These are phyloP conservation scores for Cephalopachus bancanus DNA, from an alignment of 2,797 vertebrate genomes.

Conservation along the genomic window DNA sequence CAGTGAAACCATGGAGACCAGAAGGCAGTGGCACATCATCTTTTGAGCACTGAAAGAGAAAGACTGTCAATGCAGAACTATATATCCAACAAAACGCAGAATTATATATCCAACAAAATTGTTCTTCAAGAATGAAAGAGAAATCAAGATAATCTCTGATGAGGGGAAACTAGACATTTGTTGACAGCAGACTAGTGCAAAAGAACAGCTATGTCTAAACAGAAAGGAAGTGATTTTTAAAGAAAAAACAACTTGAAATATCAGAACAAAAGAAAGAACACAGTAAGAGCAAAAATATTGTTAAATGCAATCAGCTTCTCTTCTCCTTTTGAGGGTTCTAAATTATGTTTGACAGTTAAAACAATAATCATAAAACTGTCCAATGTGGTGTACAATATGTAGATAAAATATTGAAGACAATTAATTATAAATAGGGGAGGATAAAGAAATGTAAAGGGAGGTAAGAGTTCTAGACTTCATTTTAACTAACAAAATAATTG, in stretches of 20 bases:
- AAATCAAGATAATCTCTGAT: neutral
- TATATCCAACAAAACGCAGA: neutral
- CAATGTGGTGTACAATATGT: neutral
- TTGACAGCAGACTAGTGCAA: neutral
- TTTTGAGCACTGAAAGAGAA: neutral
- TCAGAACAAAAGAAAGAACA: constrained; percentile 10
- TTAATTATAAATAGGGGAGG: neutral
- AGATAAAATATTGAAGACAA: constrained; percentile 37
- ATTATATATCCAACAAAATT: neutral
- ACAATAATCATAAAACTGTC: constrained; percentile 30
- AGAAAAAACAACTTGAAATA: neutral
- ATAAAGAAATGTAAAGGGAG: neutral
- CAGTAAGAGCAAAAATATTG: neutral
- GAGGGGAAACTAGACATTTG: neutral
- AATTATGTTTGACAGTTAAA: neutral
- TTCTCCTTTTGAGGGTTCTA: neutral
- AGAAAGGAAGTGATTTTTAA: neutral
- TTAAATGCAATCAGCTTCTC: neutral
- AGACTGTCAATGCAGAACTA: neutral
- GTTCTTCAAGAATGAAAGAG: neutral
- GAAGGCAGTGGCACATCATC: neutral
- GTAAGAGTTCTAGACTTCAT: neutral
- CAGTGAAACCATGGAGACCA: neutral
- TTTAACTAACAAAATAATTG: constrained; percentile 14
- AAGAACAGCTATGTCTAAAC: neutral